A percentile compares a stretch with the other conserved stretches of the same genome.
These are phyloP conservation scores for Watsonalla binaria DNA, from an alignment of 2,888 invertebrate species.

Conservation along the genomic window DNA sequence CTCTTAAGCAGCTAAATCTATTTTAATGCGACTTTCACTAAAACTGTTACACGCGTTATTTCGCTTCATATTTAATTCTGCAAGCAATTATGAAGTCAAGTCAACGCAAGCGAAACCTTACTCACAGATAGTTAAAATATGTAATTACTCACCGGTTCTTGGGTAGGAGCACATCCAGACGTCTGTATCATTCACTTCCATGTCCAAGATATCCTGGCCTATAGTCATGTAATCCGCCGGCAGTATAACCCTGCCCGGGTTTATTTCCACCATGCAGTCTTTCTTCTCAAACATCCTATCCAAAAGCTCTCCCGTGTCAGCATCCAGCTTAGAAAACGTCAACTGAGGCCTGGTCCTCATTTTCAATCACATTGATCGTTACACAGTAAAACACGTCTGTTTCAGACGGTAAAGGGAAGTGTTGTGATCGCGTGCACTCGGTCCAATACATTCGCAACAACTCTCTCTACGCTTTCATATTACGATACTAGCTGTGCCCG, in stretches of 20 bases:
- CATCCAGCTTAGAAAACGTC: slow-evolving; percentile 79
- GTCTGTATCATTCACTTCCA: slow-evolving; percentile 86
- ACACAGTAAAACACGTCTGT: slow-evolving; percentile 18
- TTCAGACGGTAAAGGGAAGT: slow-evolving; percentile 32
- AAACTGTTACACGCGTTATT: too few relatives aligned
- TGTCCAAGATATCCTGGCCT: slow-evolving; percentile 83
- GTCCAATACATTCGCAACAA: slow-evolving; percentile 37
- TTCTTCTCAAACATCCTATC: slow-evolving; percentile 84
- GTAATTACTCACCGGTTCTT: slow-evolving; percentile 83
- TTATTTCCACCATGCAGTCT: slow-evolving; percentile 84
- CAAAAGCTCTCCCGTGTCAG: slow-evolving; percentile 77
- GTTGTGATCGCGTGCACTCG: slow-evolving; percentile 45
- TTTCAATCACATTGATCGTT: slow-evolving; percentile 12
- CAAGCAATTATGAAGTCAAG: too few relatives aligned
- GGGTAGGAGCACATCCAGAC: slow-evolving; percentile 94
- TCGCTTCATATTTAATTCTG: too few relatives aligned
- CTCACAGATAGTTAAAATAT: neutral
- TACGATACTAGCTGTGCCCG: slow-evolving; percentile 7
- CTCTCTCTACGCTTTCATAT: slow-evolving; percentile 54
- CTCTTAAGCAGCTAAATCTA: too few relatives aligned
- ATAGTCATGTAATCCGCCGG: slow-evolving; percentile 84
- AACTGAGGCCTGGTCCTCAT: slow-evolving; percentile 63
- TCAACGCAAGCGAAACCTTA: too few relatives aligned
- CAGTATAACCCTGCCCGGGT: slow-evolving; percentile 84
- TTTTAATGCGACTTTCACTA: too few relatives aligned